phyloP scores from a whole-genome alignment of 2,888 invertebrate genomes.

The Parelbella ahira region DNA sequence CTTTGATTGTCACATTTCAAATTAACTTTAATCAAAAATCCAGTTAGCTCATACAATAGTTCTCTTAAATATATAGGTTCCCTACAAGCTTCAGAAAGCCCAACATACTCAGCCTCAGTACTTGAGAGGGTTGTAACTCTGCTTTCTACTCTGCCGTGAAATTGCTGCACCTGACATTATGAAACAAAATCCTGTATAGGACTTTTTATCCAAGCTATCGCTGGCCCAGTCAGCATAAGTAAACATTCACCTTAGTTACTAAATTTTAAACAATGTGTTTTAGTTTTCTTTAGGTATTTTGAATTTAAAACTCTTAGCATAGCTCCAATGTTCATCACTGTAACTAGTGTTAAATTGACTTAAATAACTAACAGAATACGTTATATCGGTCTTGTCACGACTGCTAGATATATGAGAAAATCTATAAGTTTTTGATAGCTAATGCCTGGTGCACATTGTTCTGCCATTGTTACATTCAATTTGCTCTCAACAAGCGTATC shows the following conservation, averaged over 20 bases:
- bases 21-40: not conserved
- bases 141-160: constrained; percentile 26
- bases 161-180: constrained; percentile 3
- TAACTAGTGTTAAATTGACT: too few relatives aligned
- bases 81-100: constrained; percentile 1
- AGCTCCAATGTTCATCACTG: too few relatives aligned
- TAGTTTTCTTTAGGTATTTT: too few relatives aligned
- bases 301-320: too few relatives aligned
- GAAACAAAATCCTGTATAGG: constrained; percentile 13
- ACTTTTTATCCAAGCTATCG: constrained; percentile 14
- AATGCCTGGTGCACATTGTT: not conserved
- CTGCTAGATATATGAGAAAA: too few relatives aligned
- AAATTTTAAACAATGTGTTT: too few relatives aligned
- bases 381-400: too few relatives aligned
- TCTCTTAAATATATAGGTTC: not conserved
- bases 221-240: too few relatives aligned
- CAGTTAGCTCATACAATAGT: constrained; percentile 1
- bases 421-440: too few relatives aligned
- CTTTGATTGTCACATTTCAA: constrained; percentile 21
- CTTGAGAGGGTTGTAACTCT: constrained; percentile 24
- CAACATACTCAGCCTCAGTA: constrained; percentile 20
- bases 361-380: too few relatives aligned
- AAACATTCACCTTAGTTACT: too few relatives aligned
- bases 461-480: not conserved
- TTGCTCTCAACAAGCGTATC: not conserved